Base-by-base conservation (phyloP, 2,888 invertebrate genomes). In the Cinara cedri region DNA sequence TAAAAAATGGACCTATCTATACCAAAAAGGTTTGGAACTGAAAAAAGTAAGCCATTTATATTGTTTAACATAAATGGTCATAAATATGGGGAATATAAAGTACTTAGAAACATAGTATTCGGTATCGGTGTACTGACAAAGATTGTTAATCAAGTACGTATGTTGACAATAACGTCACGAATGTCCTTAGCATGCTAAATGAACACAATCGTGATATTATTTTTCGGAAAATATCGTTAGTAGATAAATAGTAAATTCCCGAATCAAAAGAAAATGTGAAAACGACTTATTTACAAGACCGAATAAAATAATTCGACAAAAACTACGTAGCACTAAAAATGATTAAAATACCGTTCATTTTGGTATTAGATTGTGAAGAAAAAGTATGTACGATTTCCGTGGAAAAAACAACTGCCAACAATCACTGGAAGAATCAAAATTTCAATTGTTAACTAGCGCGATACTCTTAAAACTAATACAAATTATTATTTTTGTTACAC, bases 391-490 rank as follows among this genome's bases (percentile, higher is more conserved):
- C 34, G 34, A 34, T 16, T 62, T 16, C 34, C 34, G 34, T 34
- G 34, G 34, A 60, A 26, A n/a, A 62, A 62, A 62, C 3, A 34
- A 4, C 6, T 4, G 9, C 34, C n/a, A 62, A 62, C 62, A 26
- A n/a, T 62, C 34, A 62, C 34, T 62, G 34, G 62, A 62, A 62
- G 62, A 62, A 34, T 34, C 34, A 21, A 62, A 34, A 62, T 62
- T 16, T 34, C 34, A 62, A 62, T 16, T 9, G n/a, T 62, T 60
- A 60, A 62, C 42, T n/a, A 34, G 9, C 42, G 42, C 34, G 62
- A n/a, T 62, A 62, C n/a, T 42, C 42, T 42, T 62, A 42, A 62
- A 62, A 62, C 42, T n/a, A 42, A 62, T 42, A 62, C 46, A 81
- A 46, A 21, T 42, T 63, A 54, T 19, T n/a, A 54, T 21, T 54